Base-by-base conservation (phyloP, 2,888 invertebrate species). In the Drosophila anomalata region DNA sequence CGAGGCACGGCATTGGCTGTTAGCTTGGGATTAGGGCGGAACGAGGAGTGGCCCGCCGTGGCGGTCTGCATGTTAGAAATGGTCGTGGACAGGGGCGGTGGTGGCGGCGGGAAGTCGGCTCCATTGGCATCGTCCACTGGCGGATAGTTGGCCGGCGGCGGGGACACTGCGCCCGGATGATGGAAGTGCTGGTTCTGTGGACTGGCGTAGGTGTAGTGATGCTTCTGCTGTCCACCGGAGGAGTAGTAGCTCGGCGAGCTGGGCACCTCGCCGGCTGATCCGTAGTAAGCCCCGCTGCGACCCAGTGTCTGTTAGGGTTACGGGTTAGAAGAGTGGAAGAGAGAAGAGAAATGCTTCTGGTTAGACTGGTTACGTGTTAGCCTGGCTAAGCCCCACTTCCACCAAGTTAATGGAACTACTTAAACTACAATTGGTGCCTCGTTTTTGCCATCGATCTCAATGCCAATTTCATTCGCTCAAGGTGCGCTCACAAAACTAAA, bases 1-100 rank as follows among this genome's bases (percentile, higher is more conserved):
- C 91, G 90, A 69, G 92, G 92, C 75, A 91, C 89, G 44, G 92
- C 89, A 75, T 92, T 92, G 73, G 91, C 92, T 75, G 92, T 92
- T 89, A 92, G 78, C 83, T 90, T 91, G 29, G 91, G 92, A 80
- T 91, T 91, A 89, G 91, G 85, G 75, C 91, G 89, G 76, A 90
- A 91, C 22, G 48, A 48, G 73, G 89, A 89, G 69, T 87, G 80
- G 76, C 74, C 82, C 39, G 84, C 73, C n/a, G 90, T 90, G 20
- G 90, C 89, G 7, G 87, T 89, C 75, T 90, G 90, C 90, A 90
- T 90, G 76, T 90, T 89, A 77, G 90, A 89, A 76, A 90, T 89
- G 33, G 91, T 90, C 39, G 90, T 87, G 22, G 90, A 91, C 57
- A 92, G 79, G n/a, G 92, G 91, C 44, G 91, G 91, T 20, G 92